Base-by-base conservation (phyloP, 1,140 invertebrate species). In the Lucilia sericata region DNA sequence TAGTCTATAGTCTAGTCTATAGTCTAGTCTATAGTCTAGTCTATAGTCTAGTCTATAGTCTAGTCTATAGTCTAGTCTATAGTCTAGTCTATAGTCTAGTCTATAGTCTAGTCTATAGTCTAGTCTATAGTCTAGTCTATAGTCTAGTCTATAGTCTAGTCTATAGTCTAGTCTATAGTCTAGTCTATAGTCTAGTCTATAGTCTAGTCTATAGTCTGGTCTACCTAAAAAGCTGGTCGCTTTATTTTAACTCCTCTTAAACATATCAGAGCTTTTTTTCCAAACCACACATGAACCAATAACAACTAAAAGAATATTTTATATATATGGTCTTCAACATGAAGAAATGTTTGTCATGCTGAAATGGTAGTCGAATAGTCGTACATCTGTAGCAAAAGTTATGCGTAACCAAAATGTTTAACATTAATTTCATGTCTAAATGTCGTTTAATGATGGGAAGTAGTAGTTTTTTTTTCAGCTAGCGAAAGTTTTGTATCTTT, bases 381-480 rank as follows among this genome's bases (percentile, higher is more conserved):
- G 65, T n/a, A 70, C 65, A 70, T 70, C n/a, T 70, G 65, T 21
- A 70, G 65, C 19, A 70, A 70, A 70, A 70, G 65, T 70, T 70
- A 70, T 70, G 65, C 65, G 65, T 70, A 70, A 70, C 65, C 65
- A 70, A 70, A 70, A 70, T 70, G 65, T 70, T 70, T 70, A 70
- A 21, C 65, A 70, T 70, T 70, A 70, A 70, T 70, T 70, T 70
- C 65, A 70, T 70, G 65, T 70, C 21, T 70, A 70, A 70, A 70
- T 70, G 65, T 25, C 65, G 21, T 70, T 70, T 70, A 70, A 70
- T 70, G 65, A 70, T 70, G 65, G 65, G 65, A 70, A 70, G 60
- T 70, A 70, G 60, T 70, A 70, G 13, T 19, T 70, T 70, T 17
- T 70, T 8, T 70, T 25, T 21, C 65, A 21, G 21, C 19, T 21